Conservation (phyloP, 2,797 vertebrate genomes). For the Cetoscarus ocellatus region DNA sequence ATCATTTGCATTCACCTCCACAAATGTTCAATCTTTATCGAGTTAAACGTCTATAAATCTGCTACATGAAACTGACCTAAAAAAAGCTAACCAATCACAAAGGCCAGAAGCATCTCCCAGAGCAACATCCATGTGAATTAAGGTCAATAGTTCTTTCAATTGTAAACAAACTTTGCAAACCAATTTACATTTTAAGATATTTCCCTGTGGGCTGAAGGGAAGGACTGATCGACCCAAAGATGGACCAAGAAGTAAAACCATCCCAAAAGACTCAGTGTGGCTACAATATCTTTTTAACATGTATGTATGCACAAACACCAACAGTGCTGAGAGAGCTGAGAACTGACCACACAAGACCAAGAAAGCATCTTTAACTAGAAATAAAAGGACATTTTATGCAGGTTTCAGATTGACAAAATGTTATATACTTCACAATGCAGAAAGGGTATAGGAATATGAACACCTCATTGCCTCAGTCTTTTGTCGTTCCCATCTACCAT, state of each 20-base stretch:
- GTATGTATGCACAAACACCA: neutral
- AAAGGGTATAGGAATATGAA: too few species aligned
- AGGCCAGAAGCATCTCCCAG: neutral
- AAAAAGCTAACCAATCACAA: constrained; percentile 8
- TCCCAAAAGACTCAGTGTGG: neutral
- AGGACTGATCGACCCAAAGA: constrained; percentile 14
- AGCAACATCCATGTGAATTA: constrained; percentile 8
- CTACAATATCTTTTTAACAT: neutral
- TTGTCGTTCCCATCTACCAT: too few species aligned
- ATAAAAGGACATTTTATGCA: too few species aligned
- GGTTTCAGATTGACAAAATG: too few species aligned
- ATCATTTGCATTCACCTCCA: too few species aligned
- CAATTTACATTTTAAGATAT: constrained; percentile 16
- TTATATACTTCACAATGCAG: too few species aligned
- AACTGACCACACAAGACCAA: too few species aligned
- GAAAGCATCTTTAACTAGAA: too few species aligned
- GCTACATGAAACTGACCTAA: constrained; percentile 1
- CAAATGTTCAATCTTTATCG: neutral
- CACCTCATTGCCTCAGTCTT: too few species aligned
- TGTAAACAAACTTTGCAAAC: constrained; percentile 29
- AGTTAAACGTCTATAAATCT: neutral
- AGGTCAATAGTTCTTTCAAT: constrained; percentile 28
- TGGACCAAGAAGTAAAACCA: neutral
- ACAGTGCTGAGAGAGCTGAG: too few species aligned
- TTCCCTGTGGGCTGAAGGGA: constrained; percentile 5